These are phyloP conservation scores for Rhogogaster chlorosoma DNA, from an alignment of 2,888 invertebrate species.

Conservation along the genomic window DNA sequence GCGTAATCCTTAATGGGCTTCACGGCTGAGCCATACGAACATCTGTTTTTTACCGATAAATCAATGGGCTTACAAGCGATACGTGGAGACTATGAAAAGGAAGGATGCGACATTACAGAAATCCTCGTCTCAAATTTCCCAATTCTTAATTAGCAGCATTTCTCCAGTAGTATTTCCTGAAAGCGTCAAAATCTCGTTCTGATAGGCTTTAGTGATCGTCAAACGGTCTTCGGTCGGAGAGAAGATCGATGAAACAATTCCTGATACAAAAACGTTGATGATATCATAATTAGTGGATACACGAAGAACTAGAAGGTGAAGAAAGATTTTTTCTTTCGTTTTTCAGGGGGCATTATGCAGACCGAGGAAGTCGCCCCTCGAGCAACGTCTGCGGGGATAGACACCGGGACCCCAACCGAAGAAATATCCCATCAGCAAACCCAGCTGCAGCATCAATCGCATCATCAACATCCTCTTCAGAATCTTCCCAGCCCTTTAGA, in stretches of 20 bases:
- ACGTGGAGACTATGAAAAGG: not conserved
- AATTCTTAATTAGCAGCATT: constrained; percentile 53
- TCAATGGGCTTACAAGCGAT: constrained; percentile 22
- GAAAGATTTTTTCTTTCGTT: constrained; percentile 14
- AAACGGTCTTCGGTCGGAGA: not conserved
- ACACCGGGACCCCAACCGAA: constrained; percentile 69
- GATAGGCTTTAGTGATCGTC: not conserved
- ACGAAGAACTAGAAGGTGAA: not conserved
- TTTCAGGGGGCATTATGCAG: constrained; percentile 78
- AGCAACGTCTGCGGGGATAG: constrained; percentile 73
- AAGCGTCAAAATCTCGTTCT: not conserved
- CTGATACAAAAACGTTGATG: not conserved
- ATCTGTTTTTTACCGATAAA: constrained; percentile 32
- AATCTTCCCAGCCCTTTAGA: constrained; percentile 69
- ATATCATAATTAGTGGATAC: not conserved
- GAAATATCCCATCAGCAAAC: constrained; percentile 52
- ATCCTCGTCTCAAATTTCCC: constrained; percentile 47
- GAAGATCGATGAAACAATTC: not conserved
- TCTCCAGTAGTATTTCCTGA: constrained; percentile 32
- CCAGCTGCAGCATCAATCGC: constrained; percentile 49
- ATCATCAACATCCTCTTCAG: constrained; percentile 69
- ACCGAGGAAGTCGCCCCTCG: constrained; percentile 77
- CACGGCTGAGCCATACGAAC: constrained; percentile 19
- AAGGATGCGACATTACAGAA: not conserved
- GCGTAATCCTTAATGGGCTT: constrained; percentile 20